Base-by-base conservation (phyloP, 2,113 vertebrate genomes). In the Sakesphorus luctuosus region DNA sequence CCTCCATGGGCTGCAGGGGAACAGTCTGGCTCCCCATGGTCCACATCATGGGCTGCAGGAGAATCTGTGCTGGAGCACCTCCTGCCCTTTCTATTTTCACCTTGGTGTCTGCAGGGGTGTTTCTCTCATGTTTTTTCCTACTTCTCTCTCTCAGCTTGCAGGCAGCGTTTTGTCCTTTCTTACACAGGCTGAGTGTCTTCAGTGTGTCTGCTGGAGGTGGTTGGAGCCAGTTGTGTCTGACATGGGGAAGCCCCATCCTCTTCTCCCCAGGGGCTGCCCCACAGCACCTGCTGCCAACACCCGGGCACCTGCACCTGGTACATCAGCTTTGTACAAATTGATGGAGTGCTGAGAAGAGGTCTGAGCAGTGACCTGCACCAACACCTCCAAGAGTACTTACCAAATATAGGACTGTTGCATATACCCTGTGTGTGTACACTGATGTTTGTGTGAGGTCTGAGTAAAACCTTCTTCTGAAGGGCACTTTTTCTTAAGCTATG, bases 391-490 rank as follows among this genome's bases (percentile, higher is more conserved):
- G 47, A 12, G 28, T 31, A 24, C 11, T 26, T 61, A 49, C 18
- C 66, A 53, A 74, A 43, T 20, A 52, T 33, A 28, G 20, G 23
- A 23, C 43, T 55, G 7, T 16, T 79, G 28, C 4, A 9, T 36
- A 14, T 31, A 53, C 23, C 8, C 12, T 46, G 26, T 10, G 12
- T 0, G 0, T 24, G 18, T 47, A 46, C 29, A 44, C 40, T 61
- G 55, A 58, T 5, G 36, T 77, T 69, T 75, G 5, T 67, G 23
- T 49, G 58, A 58, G 36, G 13, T 20, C 35, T 65, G 33, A 88
- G 81, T 53, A 87, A 68, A 85, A 9, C 1, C 6, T 50, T 0
- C 40, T 90, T 75, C 38, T 55, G 38, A 87, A 79, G 33, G 78
- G 15, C 26, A 47, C 4, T 6, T 92, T 75, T 85, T 55, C 62